Percentiles rank a stretch among this genome's conserved stretches.
Evolutionary conservation across 2,113 vertebrate species (phyloP).

Genomic region (Scomber japonicus): DNA sequence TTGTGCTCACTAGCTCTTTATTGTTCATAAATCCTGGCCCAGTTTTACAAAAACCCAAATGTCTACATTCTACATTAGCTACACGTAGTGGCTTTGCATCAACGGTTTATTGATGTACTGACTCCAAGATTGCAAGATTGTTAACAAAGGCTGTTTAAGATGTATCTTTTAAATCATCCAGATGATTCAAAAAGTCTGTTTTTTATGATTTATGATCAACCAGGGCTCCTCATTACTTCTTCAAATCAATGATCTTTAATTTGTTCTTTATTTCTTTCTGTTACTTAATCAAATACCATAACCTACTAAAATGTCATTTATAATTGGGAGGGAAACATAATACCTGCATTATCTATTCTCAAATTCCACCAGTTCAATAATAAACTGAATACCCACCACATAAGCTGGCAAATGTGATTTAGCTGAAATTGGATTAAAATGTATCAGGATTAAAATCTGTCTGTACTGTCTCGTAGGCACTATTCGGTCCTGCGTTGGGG

Average conservation of each 20-base stretch:
- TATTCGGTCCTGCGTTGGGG: conserved; percentile 30
- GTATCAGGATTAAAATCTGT: conserved; percentile 59
- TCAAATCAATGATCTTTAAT: not conserved
- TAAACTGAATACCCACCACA: conserved; percentile 6
- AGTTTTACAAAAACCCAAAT: too few relatives aligned
- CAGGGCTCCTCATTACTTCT: not conserved
- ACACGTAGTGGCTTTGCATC: not conserved
- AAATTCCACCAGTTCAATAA: conserved; percentile 36
- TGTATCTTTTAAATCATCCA: not conserved
- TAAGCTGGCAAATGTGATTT: conserved; percentile 36
- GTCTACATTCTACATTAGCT: too few relatives aligned
- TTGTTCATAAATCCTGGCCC: too few relatives aligned
- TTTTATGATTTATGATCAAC: not conserved
- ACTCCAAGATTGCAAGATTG: not conserved
- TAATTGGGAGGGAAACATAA: not conserved
- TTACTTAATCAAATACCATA: not conserved
- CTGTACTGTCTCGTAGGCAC: conserved; percentile 30
- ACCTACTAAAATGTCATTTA: not conserved
- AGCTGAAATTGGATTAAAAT: conserved; percentile 59
- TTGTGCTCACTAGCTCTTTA: too few relatives aligned
- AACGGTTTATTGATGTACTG: not conserved
- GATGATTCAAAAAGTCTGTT: not conserved
- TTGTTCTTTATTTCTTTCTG: not conserved
- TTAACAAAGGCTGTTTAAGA: not conserved
- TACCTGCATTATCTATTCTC: conserved; percentile 23